Base-by-base conservation (phyloP, 1,140 invertebrate genomes). In the Melitaea cinxia region DNA sequence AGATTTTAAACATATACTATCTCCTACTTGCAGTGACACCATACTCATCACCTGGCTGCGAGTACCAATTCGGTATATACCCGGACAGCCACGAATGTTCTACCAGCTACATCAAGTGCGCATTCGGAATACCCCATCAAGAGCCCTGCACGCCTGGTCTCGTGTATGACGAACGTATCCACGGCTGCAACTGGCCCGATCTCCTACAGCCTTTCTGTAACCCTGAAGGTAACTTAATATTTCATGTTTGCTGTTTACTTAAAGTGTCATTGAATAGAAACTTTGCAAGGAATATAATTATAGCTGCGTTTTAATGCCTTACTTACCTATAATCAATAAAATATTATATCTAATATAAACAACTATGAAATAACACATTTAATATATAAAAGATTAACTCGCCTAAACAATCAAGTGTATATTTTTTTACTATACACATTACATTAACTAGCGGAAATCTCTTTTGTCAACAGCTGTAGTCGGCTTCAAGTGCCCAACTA, bases 181-280 rank as follows among this genome's bases (percentile, higher is more conserved):
- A 98, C 77, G 94, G 94, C 19, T 98, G 97, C 93, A 97, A 98
- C 80, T 98, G 97, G 97, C 97, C 97, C 7, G 97, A 98, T 92
- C 93, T 97, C 50, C 92, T 98, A 0, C 88, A 96, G 37, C 95
- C 96, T 42, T 94, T 93, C 77, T 98, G 97, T 90, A 96, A 97
- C 82, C 96, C 96, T 52, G 96, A 97, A 93, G 94, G 95, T 96
- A 33, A 2, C 30, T 1, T 33, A 6, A 33, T 6, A 73, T 53
- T 1, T 21, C 5, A 54, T 54, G 28, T 1, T 80, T 80, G 12
- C 12, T 33, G 12, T n/a, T n/a, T n/a, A n/a, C n/a, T n/a, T n/a
- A n/a, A 33, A 3, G 30, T 12, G 2, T 12, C 4, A 30, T 30
- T 30, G 28, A 30, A 9, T 30, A 1, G 2, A 30, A n/a, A n/a